phyloP scores from a whole-genome alignment of 1,140 invertebrate species.

The Agrypnia vestita region DNA sequence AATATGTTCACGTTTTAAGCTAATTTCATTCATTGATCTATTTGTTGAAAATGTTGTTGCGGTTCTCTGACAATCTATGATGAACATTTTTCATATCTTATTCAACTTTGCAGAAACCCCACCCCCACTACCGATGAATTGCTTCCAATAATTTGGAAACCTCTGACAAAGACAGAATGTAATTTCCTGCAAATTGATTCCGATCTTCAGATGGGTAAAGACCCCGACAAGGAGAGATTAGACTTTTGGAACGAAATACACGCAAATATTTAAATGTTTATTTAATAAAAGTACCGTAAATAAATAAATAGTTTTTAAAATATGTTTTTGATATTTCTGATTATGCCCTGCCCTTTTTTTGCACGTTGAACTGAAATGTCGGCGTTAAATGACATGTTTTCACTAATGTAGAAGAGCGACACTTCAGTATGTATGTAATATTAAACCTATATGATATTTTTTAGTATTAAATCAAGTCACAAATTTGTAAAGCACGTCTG shows the following conservation, averaged over 20 bases:
- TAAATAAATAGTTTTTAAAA: not conserved
- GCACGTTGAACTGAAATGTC: no score
- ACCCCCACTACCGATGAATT: constrained; percentile 50
- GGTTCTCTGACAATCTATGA: not conserved
- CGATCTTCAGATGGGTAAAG: constrained; percentile 53
- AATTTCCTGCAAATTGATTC: constrained; percentile 62
- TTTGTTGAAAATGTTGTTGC: no score
- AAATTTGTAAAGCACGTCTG: no score
- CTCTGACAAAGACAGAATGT: constrained; percentile 35
- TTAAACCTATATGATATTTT: no score
- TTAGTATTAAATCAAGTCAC: no score
- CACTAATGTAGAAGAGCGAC: no score
- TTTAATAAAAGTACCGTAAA: not conserved
- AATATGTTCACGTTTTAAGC: no score
- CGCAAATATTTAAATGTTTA: constrained; percentile 6
- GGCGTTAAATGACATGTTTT: no score
- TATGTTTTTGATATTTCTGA: not conserved
- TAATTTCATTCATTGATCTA: no score
- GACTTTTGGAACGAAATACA: constrained; percentile 61
- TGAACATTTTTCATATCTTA: not conserved
- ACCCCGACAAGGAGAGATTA: constrained; percentile 61
- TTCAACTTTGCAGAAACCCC: constrained; percentile 53
- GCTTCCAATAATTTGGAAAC: constrained; percentile 52
- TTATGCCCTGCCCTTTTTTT: no score
- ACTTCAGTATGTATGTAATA: no score